A percentile compares a stretch with the other conserved stretches of the same genome.
phyloP scores from a whole-genome alignment of 2,797 vertebrate species.

The Buphagus erythrorhynchus region DNA sequence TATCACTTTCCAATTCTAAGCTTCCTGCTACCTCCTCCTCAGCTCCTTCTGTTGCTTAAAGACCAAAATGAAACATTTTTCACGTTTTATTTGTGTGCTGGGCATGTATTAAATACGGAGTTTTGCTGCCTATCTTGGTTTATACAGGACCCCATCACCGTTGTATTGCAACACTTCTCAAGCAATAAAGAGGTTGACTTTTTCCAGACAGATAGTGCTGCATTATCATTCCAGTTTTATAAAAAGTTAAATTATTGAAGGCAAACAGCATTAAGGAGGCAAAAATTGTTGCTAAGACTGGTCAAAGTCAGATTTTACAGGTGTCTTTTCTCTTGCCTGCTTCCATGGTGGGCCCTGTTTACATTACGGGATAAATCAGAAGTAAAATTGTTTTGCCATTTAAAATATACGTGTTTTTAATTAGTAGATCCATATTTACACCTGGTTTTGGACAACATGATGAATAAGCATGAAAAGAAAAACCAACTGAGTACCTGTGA shows the following conservation, averaged over 20 bases:
- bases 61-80: constrained; percentile 57
- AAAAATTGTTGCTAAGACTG: background rate
- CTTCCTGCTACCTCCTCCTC: constrained; percentile 34
- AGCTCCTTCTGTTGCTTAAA: constrained; percentile 27
- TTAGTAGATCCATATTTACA: background rate
- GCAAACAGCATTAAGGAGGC: background rate
- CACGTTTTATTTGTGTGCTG: constrained; percentile 48
- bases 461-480: background rate
- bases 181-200: constrained; percentile 52
- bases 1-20: constrained; percentile 62
- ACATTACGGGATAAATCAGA: background rate
- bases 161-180: constrained; percentile 19
- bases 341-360: background rate
- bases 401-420: background rate
- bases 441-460: background rate
- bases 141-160: constrained; percentile 17
- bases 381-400: background rate
- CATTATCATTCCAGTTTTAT: background rate
- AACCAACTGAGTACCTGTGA: background rate
- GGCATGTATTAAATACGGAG: constrained; percentile 36
- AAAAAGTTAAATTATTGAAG: constrained; percentile 20
- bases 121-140: constrained; percentile 48
- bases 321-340: background rate
- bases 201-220: background rate
- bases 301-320: background rate